Percentiles rank a stretch among this genome's conserved stretches.
Conservation (phyloP, 2,888 invertebrate genomes). For the Drosophila affinis region DNA sequence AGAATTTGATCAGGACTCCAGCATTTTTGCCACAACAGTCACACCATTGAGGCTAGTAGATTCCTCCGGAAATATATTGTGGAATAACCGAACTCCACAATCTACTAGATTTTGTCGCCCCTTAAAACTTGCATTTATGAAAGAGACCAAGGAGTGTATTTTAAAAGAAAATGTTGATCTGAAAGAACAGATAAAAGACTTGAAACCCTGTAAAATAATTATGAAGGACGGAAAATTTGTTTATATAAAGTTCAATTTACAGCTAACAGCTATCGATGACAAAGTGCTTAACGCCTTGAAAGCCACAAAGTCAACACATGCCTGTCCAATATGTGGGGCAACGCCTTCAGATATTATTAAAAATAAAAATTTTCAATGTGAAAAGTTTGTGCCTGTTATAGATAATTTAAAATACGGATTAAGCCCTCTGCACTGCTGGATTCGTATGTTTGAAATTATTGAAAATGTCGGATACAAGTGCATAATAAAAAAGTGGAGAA, state of each 20-base stretch:
- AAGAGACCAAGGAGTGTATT: background rate
- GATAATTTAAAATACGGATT: slow-evolving; percentile 6
- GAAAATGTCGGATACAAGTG: slow-evolving; percentile 4
- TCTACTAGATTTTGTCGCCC: background rate
- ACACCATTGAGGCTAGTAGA: background rate
- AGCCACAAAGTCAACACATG: background rate
- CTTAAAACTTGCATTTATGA: background rate
- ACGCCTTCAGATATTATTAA: background rate
- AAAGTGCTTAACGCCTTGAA: background rate
- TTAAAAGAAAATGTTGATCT: background rate
- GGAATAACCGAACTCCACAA: background rate
- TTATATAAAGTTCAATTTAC: slow-evolving; percentile 3
- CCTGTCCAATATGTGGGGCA: background rate
- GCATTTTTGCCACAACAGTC: too few species aligned
- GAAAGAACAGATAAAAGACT: background rate
- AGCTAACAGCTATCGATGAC: background rate
- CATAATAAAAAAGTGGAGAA: slow-evolving; percentile 1
- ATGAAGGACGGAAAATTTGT: background rate
- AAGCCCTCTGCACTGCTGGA: slow-evolving; percentile 11
- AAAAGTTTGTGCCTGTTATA: slow-evolving; percentile 8
- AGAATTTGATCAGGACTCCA: too few species aligned
- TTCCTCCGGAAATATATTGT: background rate
- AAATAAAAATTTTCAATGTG: background rate
- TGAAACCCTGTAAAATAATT: background rate
- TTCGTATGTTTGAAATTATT: slow-evolving; percentile 4